phyloP scores from a whole-genome alignment of 2,797 vertebrate genomes.

The Muraenolepis orangiensis region DNA sequence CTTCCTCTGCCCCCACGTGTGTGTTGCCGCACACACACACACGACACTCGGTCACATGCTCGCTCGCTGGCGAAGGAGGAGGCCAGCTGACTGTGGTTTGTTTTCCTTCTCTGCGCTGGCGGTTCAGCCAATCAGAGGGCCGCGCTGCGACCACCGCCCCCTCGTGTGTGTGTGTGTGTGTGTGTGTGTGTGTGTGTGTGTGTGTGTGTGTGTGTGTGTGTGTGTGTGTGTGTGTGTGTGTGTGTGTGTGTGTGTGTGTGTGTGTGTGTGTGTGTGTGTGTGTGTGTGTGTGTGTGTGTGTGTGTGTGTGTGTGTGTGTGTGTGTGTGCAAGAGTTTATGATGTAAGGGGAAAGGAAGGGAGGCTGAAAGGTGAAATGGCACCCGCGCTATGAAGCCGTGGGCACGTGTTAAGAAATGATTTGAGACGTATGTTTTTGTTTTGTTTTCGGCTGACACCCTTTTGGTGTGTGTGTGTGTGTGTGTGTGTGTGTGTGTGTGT shows the following conservation, averaged over 20 bases:
- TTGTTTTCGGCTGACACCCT: no score
- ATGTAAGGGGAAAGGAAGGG: slow-evolving; percentile 27
- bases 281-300: slow-evolving; percentile 19
- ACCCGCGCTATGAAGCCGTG: background rate
- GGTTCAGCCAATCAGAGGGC: slow-evolving; percentile 54
- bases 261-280: slow-evolving; percentile 33
- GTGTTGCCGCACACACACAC: background rate
- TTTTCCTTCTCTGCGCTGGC: slow-evolving; percentile 52
- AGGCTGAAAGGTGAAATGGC: background rate
- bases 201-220: background rate
- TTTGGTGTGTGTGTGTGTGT: no score
- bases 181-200: slow-evolving; percentile 29
- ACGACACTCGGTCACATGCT: slow-evolving; percentile 48
- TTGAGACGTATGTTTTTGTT: no score
- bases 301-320: slow-evolving; percentile 33
- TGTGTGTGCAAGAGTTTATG: slow-evolving; percentile 7
- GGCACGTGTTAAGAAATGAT: no score
- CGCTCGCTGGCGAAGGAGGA: slow-evolving; percentile 41
- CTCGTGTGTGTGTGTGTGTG: slow-evolving; percentile 22
- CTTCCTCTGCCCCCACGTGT: slow-evolving; percentile 4
- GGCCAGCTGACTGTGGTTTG: slow-evolving; percentile 69
- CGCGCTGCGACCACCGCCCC: slow-evolving; percentile 57
- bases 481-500: no score
- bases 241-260: background rate
- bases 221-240: no score